These are phyloP conservation scores for Falco novaeseelandiae DNA, from an alignment of 2,797 vertebrate genomes.

Conservation along the genomic window DNA sequence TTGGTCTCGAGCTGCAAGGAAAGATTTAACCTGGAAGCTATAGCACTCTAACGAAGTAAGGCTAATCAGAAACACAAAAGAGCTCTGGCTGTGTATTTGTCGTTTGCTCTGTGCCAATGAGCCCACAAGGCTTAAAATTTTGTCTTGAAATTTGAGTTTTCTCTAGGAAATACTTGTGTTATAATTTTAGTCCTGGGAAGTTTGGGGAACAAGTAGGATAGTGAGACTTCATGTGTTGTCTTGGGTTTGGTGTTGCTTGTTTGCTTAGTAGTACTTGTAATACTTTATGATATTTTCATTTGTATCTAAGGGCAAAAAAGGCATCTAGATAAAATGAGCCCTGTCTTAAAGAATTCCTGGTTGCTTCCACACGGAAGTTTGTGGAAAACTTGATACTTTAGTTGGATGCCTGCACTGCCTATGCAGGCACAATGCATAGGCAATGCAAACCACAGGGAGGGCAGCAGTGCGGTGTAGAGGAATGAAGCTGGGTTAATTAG, in stretches of 20 bases:
- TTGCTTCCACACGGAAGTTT: not conserved
- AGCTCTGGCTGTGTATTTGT: not conserved
- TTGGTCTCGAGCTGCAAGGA: not conserved
- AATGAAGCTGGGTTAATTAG: no score
- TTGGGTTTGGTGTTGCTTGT: not conserved
- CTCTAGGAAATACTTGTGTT: not conserved
- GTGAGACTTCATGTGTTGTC: not conserved
- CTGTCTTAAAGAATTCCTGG: not conserved
- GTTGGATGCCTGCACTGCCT: rapidly evolving
- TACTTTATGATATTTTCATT: not conserved
- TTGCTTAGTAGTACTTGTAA: not conserved
- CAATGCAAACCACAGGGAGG: not conserved
- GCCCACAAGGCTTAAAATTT: not conserved
- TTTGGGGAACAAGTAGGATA: not conserved
- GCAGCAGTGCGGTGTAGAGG: no score
- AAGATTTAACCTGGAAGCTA: not conserved
- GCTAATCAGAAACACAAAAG: not conserved
- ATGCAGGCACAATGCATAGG: not conserved
- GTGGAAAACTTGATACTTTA: not conserved
- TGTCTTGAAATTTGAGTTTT: not conserved
- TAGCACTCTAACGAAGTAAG: not conserved
- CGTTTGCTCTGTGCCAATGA: not conserved
- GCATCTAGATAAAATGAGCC: not conserved
- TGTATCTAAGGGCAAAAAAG: not conserved
- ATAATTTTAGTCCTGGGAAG: not conserved